These are phyloP conservation scores for Hydrotaea diabolus DNA, from an alignment of 2,888 invertebrate species.

Conservation along the genomic window DNA sequence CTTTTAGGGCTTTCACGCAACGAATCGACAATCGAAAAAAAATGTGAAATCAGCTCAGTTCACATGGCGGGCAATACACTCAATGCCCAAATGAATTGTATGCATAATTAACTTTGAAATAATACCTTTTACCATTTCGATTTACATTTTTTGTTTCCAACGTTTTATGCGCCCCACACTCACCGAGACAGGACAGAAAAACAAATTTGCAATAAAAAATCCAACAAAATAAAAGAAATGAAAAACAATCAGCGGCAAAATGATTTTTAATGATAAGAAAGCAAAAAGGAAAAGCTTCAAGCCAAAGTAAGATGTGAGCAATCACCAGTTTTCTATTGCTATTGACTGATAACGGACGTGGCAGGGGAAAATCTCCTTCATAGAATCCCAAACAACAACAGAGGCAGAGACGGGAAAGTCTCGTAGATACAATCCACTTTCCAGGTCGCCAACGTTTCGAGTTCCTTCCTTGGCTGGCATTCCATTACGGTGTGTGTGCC, in stretches of 20 bases:
- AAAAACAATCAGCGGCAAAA: slow-evolving; percentile 34
- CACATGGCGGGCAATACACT: neutral
- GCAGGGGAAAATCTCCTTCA: neutral
- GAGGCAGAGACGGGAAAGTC: neutral
- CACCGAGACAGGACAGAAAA: neutral
- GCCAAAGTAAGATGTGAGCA: slow-evolving; percentile 8
- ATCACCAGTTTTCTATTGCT: slow-evolving; percentile 31
- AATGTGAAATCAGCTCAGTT: too few species aligned
- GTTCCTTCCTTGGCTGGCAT: too few species aligned
- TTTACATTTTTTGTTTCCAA: neutral
- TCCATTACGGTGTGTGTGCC: neutral
- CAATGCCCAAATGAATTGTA: slow-evolving; percentile 44
- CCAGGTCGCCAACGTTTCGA: too few species aligned
- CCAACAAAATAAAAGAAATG: neutral
- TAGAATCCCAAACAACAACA: neutral
- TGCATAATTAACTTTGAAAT: slow-evolving; percentile 42
- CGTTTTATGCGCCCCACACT: neutral
- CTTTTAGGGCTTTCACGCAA: neutral
- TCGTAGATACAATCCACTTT: neutral
- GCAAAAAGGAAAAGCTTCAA: slow-evolving; percentile 5
- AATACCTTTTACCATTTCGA: slow-evolving; percentile 23
- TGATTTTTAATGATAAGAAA: slow-evolving; percentile 50
- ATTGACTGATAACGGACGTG: slow-evolving; percentile 46
- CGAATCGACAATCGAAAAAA: too few species aligned
- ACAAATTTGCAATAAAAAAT: slow-evolving; percentile 13